These are phyloP conservation scores for Callopanchax toddi DNA, from an alignment of 2,113 vertebrate genomes.

Conservation along the genomic window DNA sequence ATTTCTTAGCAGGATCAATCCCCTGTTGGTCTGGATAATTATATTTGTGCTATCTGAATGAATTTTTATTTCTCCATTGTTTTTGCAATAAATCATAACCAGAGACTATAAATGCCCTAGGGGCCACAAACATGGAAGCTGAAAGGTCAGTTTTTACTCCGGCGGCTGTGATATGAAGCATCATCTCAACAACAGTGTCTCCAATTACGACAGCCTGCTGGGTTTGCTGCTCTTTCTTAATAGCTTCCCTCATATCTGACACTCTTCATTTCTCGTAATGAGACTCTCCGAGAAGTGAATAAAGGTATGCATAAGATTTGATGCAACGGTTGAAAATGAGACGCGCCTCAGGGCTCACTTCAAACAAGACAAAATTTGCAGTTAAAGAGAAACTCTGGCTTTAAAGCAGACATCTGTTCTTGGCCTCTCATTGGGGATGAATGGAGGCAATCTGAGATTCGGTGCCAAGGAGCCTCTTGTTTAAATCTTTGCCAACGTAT, in stretches of 20 bases:
- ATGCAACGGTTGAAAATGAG: conserved; percentile 60
- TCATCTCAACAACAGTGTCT: conserved; percentile 63
- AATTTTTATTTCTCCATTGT: conserved; percentile 54
- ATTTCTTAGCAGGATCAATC: neutral
- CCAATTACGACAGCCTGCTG: conserved; percentile 62
- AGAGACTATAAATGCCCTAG: conserved; percentile 18
- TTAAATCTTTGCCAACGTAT: conserved; percentile 63
- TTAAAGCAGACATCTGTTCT: conserved; percentile 71
- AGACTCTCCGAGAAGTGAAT: conserved; percentile 67
- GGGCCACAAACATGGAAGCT: conserved; percentile 54
- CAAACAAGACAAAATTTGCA: conserved; percentile 66
- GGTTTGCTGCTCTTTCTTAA: conserved; percentile 52
- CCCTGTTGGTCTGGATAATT: conserved; percentile 5
- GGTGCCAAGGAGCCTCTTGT: conserved; percentile 59
- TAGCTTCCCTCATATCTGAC: conserved; percentile 70
- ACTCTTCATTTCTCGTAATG: conserved; percentile 72
- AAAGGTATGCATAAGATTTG: conserved; percentile 72
- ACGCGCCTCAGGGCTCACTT: conserved; percentile 64
- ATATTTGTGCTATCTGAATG: conserved; percentile 13
- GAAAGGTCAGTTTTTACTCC: conserved; percentile 69
- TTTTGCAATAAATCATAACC: conserved; percentile 47
- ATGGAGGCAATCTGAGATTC: conserved; percentile 41
- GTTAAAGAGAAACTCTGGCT: conserved; percentile 53
- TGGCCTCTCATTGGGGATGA: conserved; percentile 43
- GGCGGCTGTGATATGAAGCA: conserved; percentile 49